These are phyloP conservation scores for Channallabes apus DNA, from an alignment of 2,797 vertebrate genomes.

Conservation along the genomic window DNA sequence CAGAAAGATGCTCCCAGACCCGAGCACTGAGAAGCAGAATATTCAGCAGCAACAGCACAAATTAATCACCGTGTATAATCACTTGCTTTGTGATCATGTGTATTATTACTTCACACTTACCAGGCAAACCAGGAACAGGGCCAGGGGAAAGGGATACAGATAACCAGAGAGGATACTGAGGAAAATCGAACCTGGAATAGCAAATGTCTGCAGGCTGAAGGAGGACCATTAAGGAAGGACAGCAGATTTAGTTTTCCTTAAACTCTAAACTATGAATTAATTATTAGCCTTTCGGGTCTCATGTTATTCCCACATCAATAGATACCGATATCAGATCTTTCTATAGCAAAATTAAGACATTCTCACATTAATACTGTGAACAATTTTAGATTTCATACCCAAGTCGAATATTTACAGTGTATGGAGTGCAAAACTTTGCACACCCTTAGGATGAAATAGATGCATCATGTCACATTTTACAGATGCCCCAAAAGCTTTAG, in stretches of 20 bases:
- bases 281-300: neutral
- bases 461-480: neutral
- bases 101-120: conserved; percentile 75
- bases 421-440: neutral
- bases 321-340: too few relatives aligned
- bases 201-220: conserved; percentile 95
- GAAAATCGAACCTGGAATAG: conserved; percentile 98
- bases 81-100: neutral
- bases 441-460: neutral
- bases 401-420: neutral
- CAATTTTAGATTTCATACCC: neutral
- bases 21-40: conserved; percentile 81
- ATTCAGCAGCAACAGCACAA: neutral
- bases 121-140: conserved; percentile 97
- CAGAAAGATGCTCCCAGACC: conserved; percentile 97
- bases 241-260: conserved; percentile 1
- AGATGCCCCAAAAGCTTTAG: neutral
- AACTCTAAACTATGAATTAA: neutral
- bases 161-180: conserved; percentile 98
- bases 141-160: conserved; percentile 95
- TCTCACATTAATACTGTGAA: neutral
- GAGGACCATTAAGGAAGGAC: conserved; percentile 73
- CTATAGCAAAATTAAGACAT: neutral
- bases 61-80: neutral
- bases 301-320: neutral